A percentile compares a stretch with the other conserved stretches of the same genome.
phyloP scores from a whole-genome alignment of 2,113 vertebrate genomes.

The Rhinichthys klamathensis region DNA sequence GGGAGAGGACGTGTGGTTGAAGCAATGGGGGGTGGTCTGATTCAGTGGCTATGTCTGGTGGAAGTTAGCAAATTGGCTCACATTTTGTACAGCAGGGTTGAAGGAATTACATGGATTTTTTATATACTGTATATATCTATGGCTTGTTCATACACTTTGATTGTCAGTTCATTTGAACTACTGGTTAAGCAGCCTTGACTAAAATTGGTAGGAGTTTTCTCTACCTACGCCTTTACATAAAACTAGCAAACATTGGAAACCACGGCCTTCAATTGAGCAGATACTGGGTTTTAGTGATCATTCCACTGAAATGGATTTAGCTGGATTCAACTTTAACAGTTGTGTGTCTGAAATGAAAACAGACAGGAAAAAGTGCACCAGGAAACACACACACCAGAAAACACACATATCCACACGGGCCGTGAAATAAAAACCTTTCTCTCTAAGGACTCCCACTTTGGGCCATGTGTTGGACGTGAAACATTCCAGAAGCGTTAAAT shows the following conservation, averaged over 20 bases:
- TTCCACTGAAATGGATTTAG: not conserved
- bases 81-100: not conserved
- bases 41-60: not conserved
- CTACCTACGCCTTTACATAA: not conserved
- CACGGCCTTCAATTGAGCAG: not conserved
- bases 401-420: slow-evolving; percentile 30
- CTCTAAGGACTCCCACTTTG: slow-evolving; percentile 43
- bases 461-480: slow-evolving; percentile 69
- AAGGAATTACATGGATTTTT: not conserved
- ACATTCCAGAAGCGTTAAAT: slow-evolving; percentile 72
- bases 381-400: slow-evolving; percentile 38
- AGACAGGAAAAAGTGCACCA: slow-evolving; percentile 41
- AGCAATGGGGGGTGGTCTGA: not conserved
- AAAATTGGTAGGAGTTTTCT: not conserved
- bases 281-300: not conserved
- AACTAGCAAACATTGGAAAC: not conserved
- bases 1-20: not conserved
- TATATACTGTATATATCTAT: not conserved
- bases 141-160: not conserved
- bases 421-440: slow-evolving; percentile 64
- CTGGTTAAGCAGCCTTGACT: slow-evolving; percentile 6
- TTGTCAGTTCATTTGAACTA: not conserved
- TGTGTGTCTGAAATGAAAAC: slow-evolving; percentile 35
- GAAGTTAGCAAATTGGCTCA: not conserved
- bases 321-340: not conserved